Evolutionary conservation across 2,888 invertebrate genomes (phyloP).

Genomic region (Bibio marci): DNA sequence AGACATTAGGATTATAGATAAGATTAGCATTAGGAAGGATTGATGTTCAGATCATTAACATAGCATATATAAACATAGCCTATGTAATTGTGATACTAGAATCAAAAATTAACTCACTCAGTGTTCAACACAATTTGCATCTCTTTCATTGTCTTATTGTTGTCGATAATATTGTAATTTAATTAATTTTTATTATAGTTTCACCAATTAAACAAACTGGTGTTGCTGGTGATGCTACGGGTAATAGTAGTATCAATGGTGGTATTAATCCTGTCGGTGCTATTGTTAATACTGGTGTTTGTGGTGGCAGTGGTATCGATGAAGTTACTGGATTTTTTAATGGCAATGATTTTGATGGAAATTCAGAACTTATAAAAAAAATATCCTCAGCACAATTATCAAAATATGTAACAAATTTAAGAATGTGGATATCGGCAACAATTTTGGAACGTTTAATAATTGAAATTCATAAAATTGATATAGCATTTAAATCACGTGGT

Average conservation of each 20-base stretch:
- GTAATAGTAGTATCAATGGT: no score
- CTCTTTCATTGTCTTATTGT: no score
- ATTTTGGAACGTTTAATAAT: conserved; percentile 56
- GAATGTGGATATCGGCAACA: conserved; percentile 77
- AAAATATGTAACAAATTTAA: conserved; percentile 61
- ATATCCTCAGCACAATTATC: conserved; percentile 44
- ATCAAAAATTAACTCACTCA: no score
- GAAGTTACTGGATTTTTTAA: conserved; percentile 20
- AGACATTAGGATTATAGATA: no score
- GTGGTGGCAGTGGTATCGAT: conserved; percentile 14
- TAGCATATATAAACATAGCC: no score
- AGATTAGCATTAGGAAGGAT: no score
- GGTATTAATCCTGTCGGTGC: no score
- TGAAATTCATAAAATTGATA: conserved; percentile 58
- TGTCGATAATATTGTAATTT: conserved; percentile 1
- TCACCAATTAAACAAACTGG: conserved; percentile 20
- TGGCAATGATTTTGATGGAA: conserved; percentile 20
- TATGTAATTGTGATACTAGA: no score
- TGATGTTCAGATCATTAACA: no score
- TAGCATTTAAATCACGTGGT: conserved; percentile 49
- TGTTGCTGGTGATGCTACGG: background rate
- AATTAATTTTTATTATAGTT: conserved; percentile 9
- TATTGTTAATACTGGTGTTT: conserved; percentile 18
- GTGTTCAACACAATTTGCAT: no score
- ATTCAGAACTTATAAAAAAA: conserved; percentile 27